Evolutionary conservation across 2,888 invertebrate genomes (phyloP), one percentile per base, ranked within the genome.

Genomic region (Hemithea aestivaria): DNA sequence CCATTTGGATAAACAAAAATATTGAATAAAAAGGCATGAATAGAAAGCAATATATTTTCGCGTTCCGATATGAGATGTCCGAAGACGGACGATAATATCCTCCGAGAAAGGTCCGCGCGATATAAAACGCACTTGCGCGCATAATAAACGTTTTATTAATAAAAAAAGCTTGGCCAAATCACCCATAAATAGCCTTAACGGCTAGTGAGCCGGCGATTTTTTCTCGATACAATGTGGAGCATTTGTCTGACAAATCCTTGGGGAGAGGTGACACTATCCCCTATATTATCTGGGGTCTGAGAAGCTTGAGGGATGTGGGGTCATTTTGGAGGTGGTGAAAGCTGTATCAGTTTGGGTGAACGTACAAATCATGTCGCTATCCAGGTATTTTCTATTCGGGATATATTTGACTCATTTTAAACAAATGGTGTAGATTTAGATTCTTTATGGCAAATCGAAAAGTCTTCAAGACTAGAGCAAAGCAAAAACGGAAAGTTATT

Each of bases 121-220:
- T 72, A 84, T 85, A 87, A 85, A 87, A 85, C 84, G 74, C 87
- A 87, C 85, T 84, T 85, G 85, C 65, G 85, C 83, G 83, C 85
- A 82, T 83, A 85, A 85, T 85, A 84, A 84, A 82, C 83, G 83
- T 85, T 87, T 85, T 87, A 85, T 87, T 87, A 87, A 87, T 87
- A 87, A 87, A 87, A 75, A 85, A 83, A 82, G 73, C 73, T 75
- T 72, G 61, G 65, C 70, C 58, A 68, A 85, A 85, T 85, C 80
- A 69, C 72, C 85, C 75, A 87, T 87, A 87, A 87, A 87, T 85
- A 85, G 79, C 80, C 75, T 55, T 84, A 85, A 87, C 73, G 81
- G 75, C 79, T 80, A 78, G 74, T 72, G 76, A 79, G 75, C 71
- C 69, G 78, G 74, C 79, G 72, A 81, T 82, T 85, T 81, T 82